Evolutionary conservation across 2,888 invertebrate species (phyloP).

Genomic region (Drosophila borealis): DNA sequence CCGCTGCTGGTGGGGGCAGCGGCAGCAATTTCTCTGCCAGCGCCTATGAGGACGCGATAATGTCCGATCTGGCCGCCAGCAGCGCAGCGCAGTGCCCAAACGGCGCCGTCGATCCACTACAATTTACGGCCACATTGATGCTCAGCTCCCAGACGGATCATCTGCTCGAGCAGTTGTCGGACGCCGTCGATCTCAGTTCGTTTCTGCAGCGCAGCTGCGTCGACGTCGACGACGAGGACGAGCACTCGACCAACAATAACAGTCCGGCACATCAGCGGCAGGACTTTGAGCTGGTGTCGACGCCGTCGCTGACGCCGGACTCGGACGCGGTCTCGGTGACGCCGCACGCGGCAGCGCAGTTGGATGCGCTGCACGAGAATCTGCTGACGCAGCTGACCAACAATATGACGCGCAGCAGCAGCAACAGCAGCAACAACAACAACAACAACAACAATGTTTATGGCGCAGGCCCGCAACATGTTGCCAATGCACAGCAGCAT

Average conservation of each 20-base stretch:
- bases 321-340: slow-evolving; percentile 85
- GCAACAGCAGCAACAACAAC: slow-evolving; percentile 87
- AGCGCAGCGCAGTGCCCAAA: slow-evolving; percentile 66
- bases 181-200: slow-evolving; percentile 91
- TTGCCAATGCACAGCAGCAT: slow-evolving; percentile 82
- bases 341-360: slow-evolving; percentile 77
- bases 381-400: slow-evolving; percentile 87
- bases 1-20: not conserved
- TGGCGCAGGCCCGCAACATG: slow-evolving; percentile 87
- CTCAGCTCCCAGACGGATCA: slow-evolving; percentile 92
- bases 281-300: slow-evolving; percentile 90
- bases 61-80: slow-evolving; percentile 91
- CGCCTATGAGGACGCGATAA: slow-evolving; percentile 92
- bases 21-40: slow-evolving; percentile 85
- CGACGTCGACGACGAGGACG: slow-evolving; percentile 80
- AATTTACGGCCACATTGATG: slow-evolving; percentile 92
- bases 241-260: slow-evolving; percentile 86
- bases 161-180: slow-evolving; percentile 91
- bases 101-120: slow-evolving; percentile 90
- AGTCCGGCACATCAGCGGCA: slow-evolving; percentile 85
- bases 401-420: slow-evolving; percentile 71
- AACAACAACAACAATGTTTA: slow-evolving; percentile 87
- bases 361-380: slow-evolving; percentile 92
- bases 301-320: slow-evolving; percentile 90
- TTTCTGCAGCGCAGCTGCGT: slow-evolving; percentile 90